These are phyloP conservation scores for Psittacula echo DNA, from an alignment of 2,797 vertebrate genomes.

Conservation along the genomic window DNA sequence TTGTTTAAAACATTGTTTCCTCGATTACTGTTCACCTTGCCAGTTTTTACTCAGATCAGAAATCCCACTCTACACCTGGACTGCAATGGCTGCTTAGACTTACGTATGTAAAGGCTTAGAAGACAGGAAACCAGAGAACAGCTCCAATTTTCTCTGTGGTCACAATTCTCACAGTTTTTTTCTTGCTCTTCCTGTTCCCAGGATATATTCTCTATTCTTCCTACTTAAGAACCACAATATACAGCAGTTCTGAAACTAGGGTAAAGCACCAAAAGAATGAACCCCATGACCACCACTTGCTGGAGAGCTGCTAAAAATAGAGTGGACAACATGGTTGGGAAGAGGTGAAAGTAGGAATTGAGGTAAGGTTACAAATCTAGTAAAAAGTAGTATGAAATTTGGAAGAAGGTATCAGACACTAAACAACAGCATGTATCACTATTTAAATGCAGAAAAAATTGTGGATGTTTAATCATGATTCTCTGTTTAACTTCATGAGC, in stretches of 20 bases:
- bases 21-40: neutral
- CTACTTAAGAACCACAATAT: neutral
- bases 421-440: neutral
- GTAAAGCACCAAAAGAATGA: neutral
- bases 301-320: neutral
- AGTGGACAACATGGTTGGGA: neutral
- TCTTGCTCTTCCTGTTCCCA: accelerated
- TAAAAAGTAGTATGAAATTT: neutral
- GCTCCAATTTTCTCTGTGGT: neutral
- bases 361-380: neutral
- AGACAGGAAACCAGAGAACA: neutral
- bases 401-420: neutral
- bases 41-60: neutral
- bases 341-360: neutral
- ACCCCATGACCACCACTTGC: neutral
- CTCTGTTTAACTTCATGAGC: neutral
- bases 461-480: neutral
- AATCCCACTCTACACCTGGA: neutral
- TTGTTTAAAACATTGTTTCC: neutral
- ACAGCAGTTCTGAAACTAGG: neutral
- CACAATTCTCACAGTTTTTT: neutral
- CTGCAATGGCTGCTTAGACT: neutral
- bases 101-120: neutral
- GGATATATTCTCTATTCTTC: neutral
- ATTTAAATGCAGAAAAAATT: neutral